These are phyloP conservation scores for Stichopus horrens DNA, from an alignment of 53 echinoderm and acorn worm genomes.

Conservation along the genomic window DNA sequence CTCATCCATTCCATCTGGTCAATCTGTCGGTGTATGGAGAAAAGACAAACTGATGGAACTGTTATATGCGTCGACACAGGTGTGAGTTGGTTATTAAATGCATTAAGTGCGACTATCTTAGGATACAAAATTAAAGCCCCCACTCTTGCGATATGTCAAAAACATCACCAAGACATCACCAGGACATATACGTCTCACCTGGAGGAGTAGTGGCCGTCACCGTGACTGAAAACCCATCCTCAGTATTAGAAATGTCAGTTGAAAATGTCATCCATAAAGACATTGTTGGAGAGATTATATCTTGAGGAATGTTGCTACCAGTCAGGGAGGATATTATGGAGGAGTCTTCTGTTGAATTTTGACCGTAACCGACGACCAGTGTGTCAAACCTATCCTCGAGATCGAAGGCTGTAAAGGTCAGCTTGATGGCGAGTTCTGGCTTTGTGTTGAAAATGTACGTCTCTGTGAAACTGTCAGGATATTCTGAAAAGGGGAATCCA, in stretches of 20 bases:
- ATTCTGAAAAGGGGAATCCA: background rate
- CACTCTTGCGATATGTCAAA: too few species aligned
- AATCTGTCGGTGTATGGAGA: too few species aligned
- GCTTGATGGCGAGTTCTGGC: background rate
- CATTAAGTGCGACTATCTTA: too few species aligned
- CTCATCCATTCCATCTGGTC: too few species aligned
- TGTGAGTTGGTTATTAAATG: too few species aligned
- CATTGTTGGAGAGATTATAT: background rate
- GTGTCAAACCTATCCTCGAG: conserved; percentile 20
- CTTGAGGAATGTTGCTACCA: background rate
- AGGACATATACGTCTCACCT: background rate
- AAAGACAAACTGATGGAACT: too few species aligned
- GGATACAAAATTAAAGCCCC: too few species aligned
- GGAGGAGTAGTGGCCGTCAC: background rate
- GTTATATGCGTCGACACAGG: too few species aligned
- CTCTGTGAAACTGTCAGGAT: background rate
- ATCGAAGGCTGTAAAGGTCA: conserved; percentile 12
- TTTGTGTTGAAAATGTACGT: background rate
- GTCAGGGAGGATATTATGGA: background rate
- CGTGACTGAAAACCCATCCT: background rate
- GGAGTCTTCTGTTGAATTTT: background rate
- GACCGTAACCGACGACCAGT: conserved; percentile 15
- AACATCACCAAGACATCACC: background rate
- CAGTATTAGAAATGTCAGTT: conserved; percentile 3
- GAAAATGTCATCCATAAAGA: conserved; percentile 8